Base-by-base conservation (phyloP, 2,797 vertebrate species). In the Fundulus diaphanus region DNA sequence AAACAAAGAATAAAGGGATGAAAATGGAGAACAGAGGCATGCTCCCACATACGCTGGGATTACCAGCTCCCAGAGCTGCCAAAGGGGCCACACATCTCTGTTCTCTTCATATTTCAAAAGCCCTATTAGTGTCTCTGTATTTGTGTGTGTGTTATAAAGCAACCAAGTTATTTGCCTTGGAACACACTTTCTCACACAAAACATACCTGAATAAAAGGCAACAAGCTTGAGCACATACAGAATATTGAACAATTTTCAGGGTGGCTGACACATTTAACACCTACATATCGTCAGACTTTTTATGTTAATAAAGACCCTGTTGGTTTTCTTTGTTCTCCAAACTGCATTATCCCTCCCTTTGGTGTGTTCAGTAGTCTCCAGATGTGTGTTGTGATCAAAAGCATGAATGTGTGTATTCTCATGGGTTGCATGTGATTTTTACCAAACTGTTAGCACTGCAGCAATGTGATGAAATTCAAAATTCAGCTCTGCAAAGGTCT, bases 291-390 rank as follows among this genome's bases (percentile, higher is more conserved):
- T 83, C 54, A 74, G 48, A 79, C 73, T 87, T 82, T 84, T 83
- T 90, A 89, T 90, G 91, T 89, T 92, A 92, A 93, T 92, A 89
- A 90, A 88, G 86, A 90, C 90, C 87, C 91, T 72, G 51, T 80
- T 83, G 88, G 90, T 72, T 82, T 71, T 82, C 81, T 92, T 90
- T 92, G 90, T 90, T 92, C 84, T 91, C 65, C 75, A 52, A 69
- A 85, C 75, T 73, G 81, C 79, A 88, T 90, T 78, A 88, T 89
- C 75, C 78, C 80, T 81, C 78, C 82, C 68, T 78, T 90, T 83
- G 73, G n/a, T 69, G 88, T 87, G 87, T 74, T 87, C 83, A 87
- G 15, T 63, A 84, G 70, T 77, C 68, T 90, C 69, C 72, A 80
- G 77, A 81, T 79, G 83, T 82, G 72, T 15, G 9, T 63, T 59